These are phyloP conservation scores for Troides aeacus DNA, from an alignment of 2,888 invertebrate genomes.

Conservation along the genomic window DNA sequence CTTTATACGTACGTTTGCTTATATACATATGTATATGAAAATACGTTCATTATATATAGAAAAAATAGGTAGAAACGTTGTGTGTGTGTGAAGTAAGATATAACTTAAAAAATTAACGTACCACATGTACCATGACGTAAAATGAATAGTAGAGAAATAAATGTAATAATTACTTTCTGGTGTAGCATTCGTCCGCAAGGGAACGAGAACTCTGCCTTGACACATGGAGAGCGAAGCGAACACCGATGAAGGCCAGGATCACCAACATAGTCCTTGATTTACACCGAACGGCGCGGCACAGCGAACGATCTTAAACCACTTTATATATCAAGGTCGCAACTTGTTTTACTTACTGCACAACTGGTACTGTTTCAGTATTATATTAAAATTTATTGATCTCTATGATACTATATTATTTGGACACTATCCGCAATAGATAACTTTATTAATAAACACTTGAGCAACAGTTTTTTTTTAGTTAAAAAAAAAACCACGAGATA, in stretches of 20 bases:
- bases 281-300: constrained; percentile 8
- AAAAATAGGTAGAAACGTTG: too few relatives aligned
- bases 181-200: constrained; percentile 74
- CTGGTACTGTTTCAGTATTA: not conserved
- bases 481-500: too few relatives aligned
- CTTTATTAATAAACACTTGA: too few relatives aligned
- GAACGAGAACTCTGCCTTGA: constrained; percentile 70
- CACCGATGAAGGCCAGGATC: constrained; percentile 72
- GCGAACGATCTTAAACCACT: constrained; percentile 2
- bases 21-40: too few relatives aligned
- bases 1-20: too few relatives aligned
- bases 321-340: constrained; percentile 6
- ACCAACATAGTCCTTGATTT: constrained; percentile 62
- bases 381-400: not conserved
- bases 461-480: too few relatives aligned
- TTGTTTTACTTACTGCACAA: not conserved
- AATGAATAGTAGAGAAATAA: constrained; percentile 1
- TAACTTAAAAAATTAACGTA: constrained; percentile 30
- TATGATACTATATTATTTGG: too few relatives aligned
- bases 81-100: not conserved
- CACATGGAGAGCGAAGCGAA: constrained; percentile 71
- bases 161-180: constrained; percentile 64
- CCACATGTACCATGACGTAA: constrained; percentile 41
- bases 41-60: too few relatives aligned
- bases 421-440: too few relatives aligned